Evolutionary conservation across 92 coral and sea anemone species (phyloP).

Genomic region (Bergia sp.): DNA sequence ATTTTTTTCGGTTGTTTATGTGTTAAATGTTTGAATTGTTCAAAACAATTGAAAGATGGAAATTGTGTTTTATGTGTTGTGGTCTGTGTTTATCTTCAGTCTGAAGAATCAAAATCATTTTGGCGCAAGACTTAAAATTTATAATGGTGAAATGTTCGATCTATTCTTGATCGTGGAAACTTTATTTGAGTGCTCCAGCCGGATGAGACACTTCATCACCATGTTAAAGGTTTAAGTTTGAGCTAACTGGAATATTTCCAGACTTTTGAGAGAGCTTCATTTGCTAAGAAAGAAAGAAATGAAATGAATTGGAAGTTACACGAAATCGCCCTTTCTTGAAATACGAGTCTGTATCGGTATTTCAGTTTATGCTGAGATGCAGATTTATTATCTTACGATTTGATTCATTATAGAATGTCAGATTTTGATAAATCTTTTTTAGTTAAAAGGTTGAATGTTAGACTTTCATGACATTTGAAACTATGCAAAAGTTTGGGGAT

Average conservation of each 20-base stretch:
- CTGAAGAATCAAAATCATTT: not conserved
- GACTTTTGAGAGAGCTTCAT: not conserved
- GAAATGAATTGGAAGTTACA: not conserved
- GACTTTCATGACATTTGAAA: no score
- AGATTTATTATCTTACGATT: not conserved
- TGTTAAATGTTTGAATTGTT: not conserved
- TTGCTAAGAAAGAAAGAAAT: not conserved
- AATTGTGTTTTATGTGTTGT: not conserved
- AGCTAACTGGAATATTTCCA: not conserved
- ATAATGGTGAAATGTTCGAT: constrained; percentile 8
- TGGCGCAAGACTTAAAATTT: not conserved
- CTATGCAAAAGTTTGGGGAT: no score
- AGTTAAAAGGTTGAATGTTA: not conserved
- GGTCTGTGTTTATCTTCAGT: constrained; percentile 1
- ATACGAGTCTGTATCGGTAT: not conserved
- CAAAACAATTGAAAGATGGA: not conserved
- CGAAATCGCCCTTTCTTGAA: not conserved
- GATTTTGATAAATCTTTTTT: no score
- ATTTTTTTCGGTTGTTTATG: not conserved
- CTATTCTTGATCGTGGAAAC: not conserved
- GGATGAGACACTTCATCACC: not conserved
- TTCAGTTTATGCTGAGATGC: not conserved
- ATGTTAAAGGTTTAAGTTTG: no score
- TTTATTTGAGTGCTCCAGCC: not conserved
- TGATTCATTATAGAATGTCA: no score